Evolutionary conservation across 1,140 invertebrate genomes (phyloP).

Genomic region (Penaeus japonicus): DNA sequence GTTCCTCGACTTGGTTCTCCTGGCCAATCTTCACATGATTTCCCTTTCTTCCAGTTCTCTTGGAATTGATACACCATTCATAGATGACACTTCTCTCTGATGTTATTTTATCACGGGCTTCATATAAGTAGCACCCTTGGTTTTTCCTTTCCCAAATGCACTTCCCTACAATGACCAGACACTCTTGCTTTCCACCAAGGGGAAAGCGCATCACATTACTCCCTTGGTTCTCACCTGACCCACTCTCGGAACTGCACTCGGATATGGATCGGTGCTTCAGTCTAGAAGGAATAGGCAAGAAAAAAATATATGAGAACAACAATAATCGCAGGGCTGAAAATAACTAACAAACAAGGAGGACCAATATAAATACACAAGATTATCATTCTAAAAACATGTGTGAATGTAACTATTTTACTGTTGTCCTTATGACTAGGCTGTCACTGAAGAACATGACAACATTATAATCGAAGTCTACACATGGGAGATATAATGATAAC

Average conservation of each 20-base stretch:
- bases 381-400: no score
- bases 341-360: no score
- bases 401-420: no score
- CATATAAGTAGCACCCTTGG: constrained; percentile 29
- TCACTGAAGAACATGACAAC: no score
- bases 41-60: constrained; percentile 38
- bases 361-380: no score
- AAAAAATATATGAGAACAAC: neutral
- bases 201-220: constrained; percentile 3
- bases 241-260: constrained; percentile 23
- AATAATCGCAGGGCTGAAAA: neutral
- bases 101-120: constrained; percentile 25
- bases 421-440: no score
- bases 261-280: constrained; percentile 36
- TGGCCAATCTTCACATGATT: constrained; percentile 44
- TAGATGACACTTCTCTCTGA: constrained; percentile 30
- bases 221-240: neutral
- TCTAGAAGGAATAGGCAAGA: neutral
- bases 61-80: constrained; percentile 21
- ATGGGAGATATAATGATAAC: no score
- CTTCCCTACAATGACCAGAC: neutral
- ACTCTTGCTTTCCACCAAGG: constrained; percentile 37
- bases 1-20: constrained; percentile 32
- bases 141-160: constrained; percentile 10
- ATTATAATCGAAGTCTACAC: no score